These are phyloP conservation scores for Corticium candelabrum DNA, from an alignment of 37 sponge, comb jelly and placozoan species.

Conservation along the genomic window DNA sequence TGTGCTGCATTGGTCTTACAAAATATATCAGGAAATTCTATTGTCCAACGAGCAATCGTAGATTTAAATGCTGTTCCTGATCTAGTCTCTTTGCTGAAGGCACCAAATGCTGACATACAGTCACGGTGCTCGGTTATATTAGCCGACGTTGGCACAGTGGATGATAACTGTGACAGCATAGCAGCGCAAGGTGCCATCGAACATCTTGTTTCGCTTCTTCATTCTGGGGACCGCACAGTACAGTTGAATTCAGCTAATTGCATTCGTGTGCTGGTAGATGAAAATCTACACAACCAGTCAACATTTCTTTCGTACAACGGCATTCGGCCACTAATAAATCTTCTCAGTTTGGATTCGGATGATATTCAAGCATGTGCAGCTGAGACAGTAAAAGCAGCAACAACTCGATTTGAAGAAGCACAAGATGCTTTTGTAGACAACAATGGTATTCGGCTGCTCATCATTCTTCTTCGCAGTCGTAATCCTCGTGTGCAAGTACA, in stretches of 20 bases:
- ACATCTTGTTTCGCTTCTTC: not conserved
- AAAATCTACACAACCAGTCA: not conserved
- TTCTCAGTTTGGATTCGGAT: slow-evolving; percentile 33
- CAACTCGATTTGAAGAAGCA: not conserved
- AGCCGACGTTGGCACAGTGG: not conserved
- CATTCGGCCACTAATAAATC: slow-evolving; percentile 37
- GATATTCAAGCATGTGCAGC: slow-evolving; percentile 39
- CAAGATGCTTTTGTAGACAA: not conserved
- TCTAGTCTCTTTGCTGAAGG: not conserved
- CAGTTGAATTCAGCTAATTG: not conserved
- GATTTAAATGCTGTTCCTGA: not conserved
- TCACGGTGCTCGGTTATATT: not conserved
- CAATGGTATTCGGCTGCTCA: not conserved
- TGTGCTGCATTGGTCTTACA: not conserved
- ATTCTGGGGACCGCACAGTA: not conserved
- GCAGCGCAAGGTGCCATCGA: not conserved
- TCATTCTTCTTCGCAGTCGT: not conserved
- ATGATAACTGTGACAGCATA: not conserved
- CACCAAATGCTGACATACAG: not conserved
- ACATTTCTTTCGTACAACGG: slow-evolving; percentile 8
- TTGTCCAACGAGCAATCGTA: not conserved
- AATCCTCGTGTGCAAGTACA: slow-evolving; percentile 16
- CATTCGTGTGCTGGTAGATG: not conserved
- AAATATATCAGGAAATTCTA: not conserved
- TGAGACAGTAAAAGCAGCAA: not conserved